A percentile compares a stretch with the other conserved stretches of the same genome.
Conservation (phyloP, 2,113 vertebrate species). For the Drymodes brunneopygia region DNA sequence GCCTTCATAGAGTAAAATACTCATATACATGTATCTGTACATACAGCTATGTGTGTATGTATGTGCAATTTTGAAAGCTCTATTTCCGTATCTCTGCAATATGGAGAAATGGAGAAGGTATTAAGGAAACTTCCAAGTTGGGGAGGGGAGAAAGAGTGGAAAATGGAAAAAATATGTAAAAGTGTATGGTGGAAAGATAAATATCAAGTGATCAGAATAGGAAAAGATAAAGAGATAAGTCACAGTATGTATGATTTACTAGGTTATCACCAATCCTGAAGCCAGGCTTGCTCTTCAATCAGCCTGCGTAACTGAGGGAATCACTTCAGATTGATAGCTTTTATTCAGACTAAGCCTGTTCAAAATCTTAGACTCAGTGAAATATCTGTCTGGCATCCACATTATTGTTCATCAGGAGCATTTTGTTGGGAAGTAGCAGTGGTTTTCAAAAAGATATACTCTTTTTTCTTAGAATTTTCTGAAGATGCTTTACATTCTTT, state of each 20-base stretch:
- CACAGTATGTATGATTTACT: not conserved
- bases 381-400: conserved; percentile 1
- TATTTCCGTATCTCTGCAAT: not conserved
- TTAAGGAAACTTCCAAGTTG: not conserved
- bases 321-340: not conserved
- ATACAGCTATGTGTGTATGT: not conserved
- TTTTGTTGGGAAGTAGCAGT: conserved; percentile 30
- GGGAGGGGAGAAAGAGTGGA: not conserved
- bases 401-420: not conserved
- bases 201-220: not conserved
- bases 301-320: not conserved
- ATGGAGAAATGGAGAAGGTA: not conserved
- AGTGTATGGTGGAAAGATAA: not conserved
- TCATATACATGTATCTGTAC: not conserved
- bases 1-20: not conserved
- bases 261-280: not conserved
- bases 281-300: not conserved
- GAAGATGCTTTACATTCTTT: conserved; percentile 58
- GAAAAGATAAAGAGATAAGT: not conserved
- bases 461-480: conserved; percentile 34
- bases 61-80: not conserved
- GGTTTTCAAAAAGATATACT: conserved; percentile 37
- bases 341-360: not conserved
- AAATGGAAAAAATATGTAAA: not conserved
- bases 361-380: not conserved